Evolutionary conservation across 2,888 invertebrate species (phyloP).

Genomic region (Archips xylosteana): DNA sequence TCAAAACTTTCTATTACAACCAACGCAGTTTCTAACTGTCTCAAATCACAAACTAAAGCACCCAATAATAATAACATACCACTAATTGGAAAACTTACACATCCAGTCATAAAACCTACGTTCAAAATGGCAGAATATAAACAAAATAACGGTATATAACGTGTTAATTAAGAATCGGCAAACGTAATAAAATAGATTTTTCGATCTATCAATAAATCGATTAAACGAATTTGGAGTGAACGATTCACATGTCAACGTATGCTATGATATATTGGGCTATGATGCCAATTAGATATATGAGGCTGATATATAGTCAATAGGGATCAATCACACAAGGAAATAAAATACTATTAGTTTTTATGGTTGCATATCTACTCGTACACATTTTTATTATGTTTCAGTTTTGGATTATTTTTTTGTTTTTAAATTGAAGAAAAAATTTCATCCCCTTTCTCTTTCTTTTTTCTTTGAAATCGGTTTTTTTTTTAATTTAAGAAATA

Average conservation of each 20-base stretch:
- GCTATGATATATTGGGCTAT: conserved; percentile 10
- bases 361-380: too few relatives aligned
- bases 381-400: too few relatives aligned
- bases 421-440: too few relatives aligned
- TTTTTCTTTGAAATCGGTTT: too few relatives aligned
- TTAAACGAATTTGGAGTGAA: conserved; percentile 20
- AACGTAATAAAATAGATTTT: conserved; percentile 38
- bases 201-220: conserved; percentile 35
- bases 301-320: neutral
- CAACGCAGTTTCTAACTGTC: conserved; percentile 19
- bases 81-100: conserved; percentile 32
- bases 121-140: conserved; percentile 28
- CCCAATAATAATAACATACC: conserved; percentile 26
- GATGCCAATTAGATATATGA: neutral
- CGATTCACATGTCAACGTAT: conserved; percentile 29
- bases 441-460: too few relatives aligned
- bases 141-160: conserved; percentile 39
- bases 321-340: neutral
- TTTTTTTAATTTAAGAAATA: too few relatives aligned
- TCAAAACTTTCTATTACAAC: conserved; percentile 11
- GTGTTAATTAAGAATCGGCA: conserved; percentile 39
- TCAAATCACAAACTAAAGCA: conserved; percentile 7
- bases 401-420: too few relatives aligned
- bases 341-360: neutral
- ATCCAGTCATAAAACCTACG: conserved; percentile 26